Evolutionary conservation across 2,888 invertebrate species (phyloP).

Genomic region (Catocala fraxini): DNA sequence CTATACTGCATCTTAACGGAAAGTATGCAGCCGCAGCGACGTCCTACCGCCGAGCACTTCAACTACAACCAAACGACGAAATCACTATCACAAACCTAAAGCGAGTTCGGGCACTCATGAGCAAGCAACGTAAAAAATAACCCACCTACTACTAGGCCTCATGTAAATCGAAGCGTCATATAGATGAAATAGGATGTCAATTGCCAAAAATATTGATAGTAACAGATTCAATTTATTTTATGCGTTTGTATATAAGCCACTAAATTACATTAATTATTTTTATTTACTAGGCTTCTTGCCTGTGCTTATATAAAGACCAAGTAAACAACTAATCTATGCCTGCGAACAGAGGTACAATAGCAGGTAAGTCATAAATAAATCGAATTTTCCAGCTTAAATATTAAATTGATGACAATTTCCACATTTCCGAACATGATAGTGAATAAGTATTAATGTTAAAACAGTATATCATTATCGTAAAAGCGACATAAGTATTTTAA

Average conservation of each 20-base stretch:
- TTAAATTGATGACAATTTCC: slow-evolving; percentile 23
- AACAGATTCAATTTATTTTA: slow-evolving; percentile 53
- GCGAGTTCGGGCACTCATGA: slow-evolving; percentile 76
- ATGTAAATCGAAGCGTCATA: slow-evolving; percentile 46
- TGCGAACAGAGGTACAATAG: slow-evolving; percentile 20
- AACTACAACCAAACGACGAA: slow-evolving; percentile 95
- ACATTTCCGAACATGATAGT: slow-evolving; percentile 28
- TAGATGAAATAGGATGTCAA: slow-evolving; percentile 73
- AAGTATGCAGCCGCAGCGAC: slow-evolving; percentile 95
- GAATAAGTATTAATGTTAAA: slow-evolving; percentile 41
- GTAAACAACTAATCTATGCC: slow-evolving; percentile 31
- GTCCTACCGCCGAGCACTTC: slow-evolving; percentile 94
- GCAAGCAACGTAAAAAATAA: slow-evolving; percentile 73
- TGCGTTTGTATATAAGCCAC: slow-evolving; percentile 50
- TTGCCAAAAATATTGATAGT: slow-evolving; percentile 76
- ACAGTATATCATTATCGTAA: slow-evolving; percentile 47
- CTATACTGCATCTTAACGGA: slow-evolving; percentile 97
- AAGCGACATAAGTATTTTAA: slow-evolving; percentile 35
- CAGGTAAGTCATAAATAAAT: slow-evolving; percentile 27
- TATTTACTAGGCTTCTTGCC: slow-evolving; percentile 36
- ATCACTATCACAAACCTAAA: slow-evolving; percentile 96
- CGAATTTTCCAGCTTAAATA: slow-evolving; percentile 25
- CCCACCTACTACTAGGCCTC: slow-evolving; percentile 31
- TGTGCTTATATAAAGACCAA: slow-evolving; percentile 45
- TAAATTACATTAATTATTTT: slow-evolving; percentile 27